A percentile compares a stretch with the other conserved stretches of the same genome.
Evolutionary conservation across 2,888 invertebrate genomes (phyloP).

Genomic region (Junonia oenone): DNA sequence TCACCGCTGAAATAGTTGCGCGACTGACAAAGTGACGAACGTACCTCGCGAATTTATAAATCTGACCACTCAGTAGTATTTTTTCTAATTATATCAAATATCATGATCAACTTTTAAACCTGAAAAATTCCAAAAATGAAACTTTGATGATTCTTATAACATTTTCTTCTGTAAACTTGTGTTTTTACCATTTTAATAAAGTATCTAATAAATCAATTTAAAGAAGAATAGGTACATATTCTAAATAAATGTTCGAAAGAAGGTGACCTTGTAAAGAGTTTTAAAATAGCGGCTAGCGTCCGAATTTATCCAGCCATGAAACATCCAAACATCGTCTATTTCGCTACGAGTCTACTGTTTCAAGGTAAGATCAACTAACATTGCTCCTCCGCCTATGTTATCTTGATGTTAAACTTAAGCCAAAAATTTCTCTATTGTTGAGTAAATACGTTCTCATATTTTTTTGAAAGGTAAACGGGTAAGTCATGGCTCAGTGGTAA

Average conservation of each 20-base stretch:
- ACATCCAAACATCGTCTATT: not conserved
- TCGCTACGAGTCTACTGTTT: slow-evolving; percentile 5
- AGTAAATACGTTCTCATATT: too few relatives aligned
- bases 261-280: not conserved
- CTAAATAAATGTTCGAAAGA: not conserved
- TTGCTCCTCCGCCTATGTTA: too few relatives aligned
- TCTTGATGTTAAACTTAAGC: too few relatives aligned
- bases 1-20: slow-evolving; percentile 50
- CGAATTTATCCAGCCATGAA: not conserved
- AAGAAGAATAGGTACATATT: not conserved
- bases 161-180: not conserved
- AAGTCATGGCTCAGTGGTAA: too few relatives aligned
- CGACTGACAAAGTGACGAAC: slow-evolving; percentile 52
- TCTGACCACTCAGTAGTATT: slow-evolving; percentile 22
- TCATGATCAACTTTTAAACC: not conserved
- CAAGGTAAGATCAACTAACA: slow-evolving; percentile 11
- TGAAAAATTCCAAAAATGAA: not conserved
- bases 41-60: slow-evolving; percentile 32
- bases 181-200: not conserved
- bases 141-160: not conserved
- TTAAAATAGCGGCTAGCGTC: not conserved
- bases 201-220: not conserved
- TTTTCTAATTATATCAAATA: too few relatives aligned
- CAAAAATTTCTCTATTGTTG: too few relatives aligned
- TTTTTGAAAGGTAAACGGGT: too few relatives aligned